These are phyloP conservation scores for Shinisaurus crocodilurus DNA, from an alignment of 2,113 vertebrate species.

Conservation along the genomic window DNA sequence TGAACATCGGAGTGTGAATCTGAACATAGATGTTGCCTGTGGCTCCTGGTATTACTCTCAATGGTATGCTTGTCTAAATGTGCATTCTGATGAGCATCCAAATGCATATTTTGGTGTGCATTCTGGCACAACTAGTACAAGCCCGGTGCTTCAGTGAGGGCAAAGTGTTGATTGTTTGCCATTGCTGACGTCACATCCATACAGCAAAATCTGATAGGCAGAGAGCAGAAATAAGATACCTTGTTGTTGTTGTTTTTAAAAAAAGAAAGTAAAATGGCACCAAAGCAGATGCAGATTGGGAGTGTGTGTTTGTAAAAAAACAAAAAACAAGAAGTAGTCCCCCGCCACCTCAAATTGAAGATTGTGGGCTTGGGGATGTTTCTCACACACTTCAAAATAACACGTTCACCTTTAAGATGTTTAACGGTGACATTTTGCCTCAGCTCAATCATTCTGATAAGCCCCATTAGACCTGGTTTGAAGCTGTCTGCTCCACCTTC, in stretches of 20 bases:
- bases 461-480: not conserved
- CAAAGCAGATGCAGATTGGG: not conserved
- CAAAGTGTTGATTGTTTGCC: not conserved
- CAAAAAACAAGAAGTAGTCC: too few relatives aligned
- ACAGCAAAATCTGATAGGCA: not conserved
- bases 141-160: not conserved
- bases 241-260: not conserved
- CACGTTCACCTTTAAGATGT: not conserved
- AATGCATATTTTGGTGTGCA: not conserved
- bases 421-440: not conserved
- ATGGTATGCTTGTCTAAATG: not conserved
- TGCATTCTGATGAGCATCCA: not conserved
- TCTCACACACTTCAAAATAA: too few relatives aligned
- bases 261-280: not conserved
- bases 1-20: not conserved
- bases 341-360: not conserved
- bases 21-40: not conserved
- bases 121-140: not conserved
- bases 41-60: not conserved
- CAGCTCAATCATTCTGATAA: not conserved
- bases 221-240: not conserved
- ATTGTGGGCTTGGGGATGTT: not conserved
- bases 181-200: not conserved
- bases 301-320: not conserved
- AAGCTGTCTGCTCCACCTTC: not conserved